Evolutionary conservation across 2,888 invertebrate genomes (phyloP), one percentile per base, ranked within the genome.

Genomic region (Andrena minutula): DNA sequence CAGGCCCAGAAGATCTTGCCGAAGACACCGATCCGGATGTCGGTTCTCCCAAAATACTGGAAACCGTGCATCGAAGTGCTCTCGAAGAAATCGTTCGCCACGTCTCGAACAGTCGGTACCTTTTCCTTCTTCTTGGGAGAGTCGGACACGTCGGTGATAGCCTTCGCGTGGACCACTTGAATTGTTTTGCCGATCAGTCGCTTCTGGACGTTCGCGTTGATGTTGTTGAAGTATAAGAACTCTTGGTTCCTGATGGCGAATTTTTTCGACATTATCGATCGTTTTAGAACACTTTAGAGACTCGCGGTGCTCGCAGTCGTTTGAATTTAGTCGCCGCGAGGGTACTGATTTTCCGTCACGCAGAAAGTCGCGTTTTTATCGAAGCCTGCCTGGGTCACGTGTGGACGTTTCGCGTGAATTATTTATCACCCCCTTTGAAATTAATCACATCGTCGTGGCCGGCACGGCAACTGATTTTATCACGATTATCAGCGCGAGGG

Each of bases 11-110:
- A 5, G 2, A 85, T 49, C 35, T 82, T 86, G 2, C 81, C 88
- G n/a, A 78, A 26, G 1, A 16, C 8, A 6, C 80, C 64, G 8
- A 79, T 47, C 51, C 75, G 77, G 0, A 86, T 30, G 7, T 70
- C 47, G 16, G 70, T 63, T 6, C 80, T 66, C 5, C 84, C 79
- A 6, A 85, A 72, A n/a, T 89, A 89, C 28, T 86, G 86, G 1
- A 89, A 23, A 6, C 89, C 89, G 10, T 89, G 89, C 6, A 89
- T 53, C 0, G 86, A 84, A 3, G 77, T 86, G 26, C 75, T 78
- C 0, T 79, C 60, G n/a, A 83, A 32, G 30, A 76, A 89, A 68
- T 86, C 78, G 20, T 70, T 61, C 8, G 84, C 4, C 49, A 83
- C 53, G 0, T 79, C 83, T 8, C 41, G 30, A 2, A 16, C 7